phyloP scores from a whole-genome alignment of 2,888 invertebrate species.

The Ophioninae sp. region DNA sequence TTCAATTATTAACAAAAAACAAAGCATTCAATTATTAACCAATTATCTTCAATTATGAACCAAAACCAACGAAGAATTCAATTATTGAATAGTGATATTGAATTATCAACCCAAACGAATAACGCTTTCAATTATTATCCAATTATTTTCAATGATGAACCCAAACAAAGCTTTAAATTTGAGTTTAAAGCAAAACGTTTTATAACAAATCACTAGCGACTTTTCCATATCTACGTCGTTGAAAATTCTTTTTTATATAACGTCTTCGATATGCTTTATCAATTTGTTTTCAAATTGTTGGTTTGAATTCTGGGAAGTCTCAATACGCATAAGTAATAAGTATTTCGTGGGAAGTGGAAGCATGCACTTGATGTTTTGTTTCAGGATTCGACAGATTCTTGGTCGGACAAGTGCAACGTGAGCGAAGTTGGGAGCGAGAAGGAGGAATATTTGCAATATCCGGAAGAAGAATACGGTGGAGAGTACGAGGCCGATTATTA shows the following conservation, averaged over 20 bases:
- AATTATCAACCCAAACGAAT: too few species aligned
- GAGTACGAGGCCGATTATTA: constrained; percentile 55
- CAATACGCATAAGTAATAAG: not conserved
- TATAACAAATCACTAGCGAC: too few species aligned
- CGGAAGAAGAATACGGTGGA: constrained; percentile 62
- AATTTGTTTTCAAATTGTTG: not conserved
- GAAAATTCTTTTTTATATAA: not conserved
- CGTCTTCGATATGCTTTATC: not conserved
- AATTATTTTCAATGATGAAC: too few species aligned
- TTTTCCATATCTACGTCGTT: not conserved
- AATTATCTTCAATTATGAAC: too few species aligned
- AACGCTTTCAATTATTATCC: too few species aligned
- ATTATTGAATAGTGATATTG: too few species aligned
- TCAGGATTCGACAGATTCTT: constrained; percentile 69
- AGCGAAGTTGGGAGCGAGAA: constrained; percentile 62
- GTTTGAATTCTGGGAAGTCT: not conserved
- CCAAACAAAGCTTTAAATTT: too few species aligned
- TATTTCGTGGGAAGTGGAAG: not conserved
- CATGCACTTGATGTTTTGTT: constrained; percentile 8
- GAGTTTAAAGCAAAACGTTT: too few species aligned
- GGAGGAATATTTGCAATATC: constrained; percentile 66
- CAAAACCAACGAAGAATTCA: too few species aligned
- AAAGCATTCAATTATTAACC: too few species aligned
- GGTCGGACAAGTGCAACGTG: constrained; percentile 68
- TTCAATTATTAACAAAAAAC: too few species aligned